Evolutionary conservation across 2,113 vertebrate species (phyloP).

Genomic region (Pithys albifrons): DNA sequence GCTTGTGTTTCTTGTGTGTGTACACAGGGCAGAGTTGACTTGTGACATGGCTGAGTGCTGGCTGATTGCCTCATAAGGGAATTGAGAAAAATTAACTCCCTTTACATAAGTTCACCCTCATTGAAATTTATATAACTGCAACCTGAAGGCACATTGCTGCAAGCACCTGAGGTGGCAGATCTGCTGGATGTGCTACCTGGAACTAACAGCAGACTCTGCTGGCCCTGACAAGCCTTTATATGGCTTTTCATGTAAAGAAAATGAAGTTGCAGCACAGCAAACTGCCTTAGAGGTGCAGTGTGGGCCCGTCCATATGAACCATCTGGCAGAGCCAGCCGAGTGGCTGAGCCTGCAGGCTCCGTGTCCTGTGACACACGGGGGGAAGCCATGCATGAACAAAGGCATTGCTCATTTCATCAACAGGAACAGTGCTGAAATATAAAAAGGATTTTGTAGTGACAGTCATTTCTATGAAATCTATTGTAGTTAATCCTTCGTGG

Average conservation of each 20-base stretch:
- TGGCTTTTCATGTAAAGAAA: background rate
- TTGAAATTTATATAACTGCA: background rate
- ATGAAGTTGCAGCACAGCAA: background rate
- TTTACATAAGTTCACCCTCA: fast-evolving
- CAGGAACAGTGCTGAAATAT: background rate
- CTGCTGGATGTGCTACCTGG: background rate
- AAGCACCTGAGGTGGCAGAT: background rate
- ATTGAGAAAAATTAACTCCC: background rate
- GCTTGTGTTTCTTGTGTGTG: background rate
- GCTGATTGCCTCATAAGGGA: background rate
- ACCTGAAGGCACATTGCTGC: background rate
- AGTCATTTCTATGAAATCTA: background rate
- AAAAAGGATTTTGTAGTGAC: background rate
- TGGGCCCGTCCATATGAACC: background rate
- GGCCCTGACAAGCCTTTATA: background rate
- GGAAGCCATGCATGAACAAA: background rate
- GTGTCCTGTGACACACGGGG: background rate
- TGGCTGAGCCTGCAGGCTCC: background rate
- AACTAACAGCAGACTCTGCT: background rate
- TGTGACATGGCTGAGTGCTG: background rate
- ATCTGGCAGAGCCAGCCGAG: background rate
- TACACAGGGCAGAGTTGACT: background rate
- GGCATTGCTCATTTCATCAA: background rate
- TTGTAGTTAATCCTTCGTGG: background rate
- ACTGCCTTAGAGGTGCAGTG: background rate